phyloP scores from a whole-genome alignment of 2,113 vertebrate species.

The Suncus etruscus region DNA sequence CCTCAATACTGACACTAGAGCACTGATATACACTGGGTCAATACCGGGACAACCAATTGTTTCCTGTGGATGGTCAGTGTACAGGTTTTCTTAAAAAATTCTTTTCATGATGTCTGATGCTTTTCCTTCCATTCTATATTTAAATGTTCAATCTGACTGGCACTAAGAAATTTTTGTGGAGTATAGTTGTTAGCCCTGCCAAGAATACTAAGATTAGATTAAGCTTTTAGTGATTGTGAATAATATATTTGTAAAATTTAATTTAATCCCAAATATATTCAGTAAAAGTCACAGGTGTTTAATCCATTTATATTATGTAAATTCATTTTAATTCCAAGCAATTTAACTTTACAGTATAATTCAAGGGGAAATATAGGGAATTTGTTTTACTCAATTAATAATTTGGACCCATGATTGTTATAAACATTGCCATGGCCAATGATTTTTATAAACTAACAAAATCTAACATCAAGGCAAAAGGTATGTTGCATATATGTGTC shows the following conservation, averaged over 20 bases:
- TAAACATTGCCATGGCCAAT: neutral
- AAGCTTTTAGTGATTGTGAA: conserved; percentile 4
- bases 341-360: conserved; percentile 61
- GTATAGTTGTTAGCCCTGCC: neutral
- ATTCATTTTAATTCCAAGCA: conserved; percentile 16
- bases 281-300: conserved; percentile 44
- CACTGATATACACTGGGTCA: no score
- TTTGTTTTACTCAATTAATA: conserved; percentile 10
- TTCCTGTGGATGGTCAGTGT: no score
- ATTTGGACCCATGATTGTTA: neutral
- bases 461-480: neutral
- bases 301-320: conserved; percentile 39
- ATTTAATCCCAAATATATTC: conserved; percentile 13
- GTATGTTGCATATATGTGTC: neutral
- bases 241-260: conserved; percentile 20
- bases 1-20: no score
- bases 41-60: no score
- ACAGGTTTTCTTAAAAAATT: no score
- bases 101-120: no score
- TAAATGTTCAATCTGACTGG: no score
- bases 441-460: neutral
- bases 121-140: no score
- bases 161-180: neutral
- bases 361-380: neutral
- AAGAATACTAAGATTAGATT: conserved; percentile 23